These are phyloP conservation scores for Hassar affinis DNA, from an alignment of 2,113 vertebrate species.

Conservation along the genomic window DNA sequence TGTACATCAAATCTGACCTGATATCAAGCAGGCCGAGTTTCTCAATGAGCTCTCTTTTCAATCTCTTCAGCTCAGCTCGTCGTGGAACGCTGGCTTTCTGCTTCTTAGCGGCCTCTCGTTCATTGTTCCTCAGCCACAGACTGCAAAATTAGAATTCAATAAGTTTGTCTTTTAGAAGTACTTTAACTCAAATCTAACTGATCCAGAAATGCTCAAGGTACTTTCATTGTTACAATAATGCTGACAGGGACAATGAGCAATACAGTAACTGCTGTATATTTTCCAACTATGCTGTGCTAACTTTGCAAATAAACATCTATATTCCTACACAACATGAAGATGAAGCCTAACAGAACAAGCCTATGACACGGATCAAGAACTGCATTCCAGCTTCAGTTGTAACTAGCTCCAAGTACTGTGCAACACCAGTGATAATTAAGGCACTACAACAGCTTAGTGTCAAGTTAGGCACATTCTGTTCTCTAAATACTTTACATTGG, in stretches of 20 bases:
- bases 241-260: background rate
- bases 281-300: background rate
- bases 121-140: conserved; percentile 85
- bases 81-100: conserved; percentile 82
- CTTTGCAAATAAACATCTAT: background rate
- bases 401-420: background rate
- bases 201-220: background rate
- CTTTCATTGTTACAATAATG: background rate
- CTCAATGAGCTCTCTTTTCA: conserved; percentile 80
- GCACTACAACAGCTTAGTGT: background rate
- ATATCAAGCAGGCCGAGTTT: conserved; percentile 84
- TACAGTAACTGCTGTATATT: background rate
- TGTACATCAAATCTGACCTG: conserved; percentile 72
- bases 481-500: background rate
- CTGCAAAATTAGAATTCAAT: conserved; percentile 60
- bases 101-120: conserved; percentile 78
- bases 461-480: background rate
- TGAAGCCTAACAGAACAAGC: background rate
- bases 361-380: background rate
- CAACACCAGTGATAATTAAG: background rate
- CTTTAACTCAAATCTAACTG: background rate
- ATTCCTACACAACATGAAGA: background rate
- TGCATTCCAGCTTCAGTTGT: background rate
- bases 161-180: background rate
- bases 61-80: conserved; percentile 80